Percentiles rank a stretch among this genome's conserved stretches.
Evolutionary conservation across 2,888 invertebrate genomes (phyloP).

Genomic region (Meloe dianella): DNA sequence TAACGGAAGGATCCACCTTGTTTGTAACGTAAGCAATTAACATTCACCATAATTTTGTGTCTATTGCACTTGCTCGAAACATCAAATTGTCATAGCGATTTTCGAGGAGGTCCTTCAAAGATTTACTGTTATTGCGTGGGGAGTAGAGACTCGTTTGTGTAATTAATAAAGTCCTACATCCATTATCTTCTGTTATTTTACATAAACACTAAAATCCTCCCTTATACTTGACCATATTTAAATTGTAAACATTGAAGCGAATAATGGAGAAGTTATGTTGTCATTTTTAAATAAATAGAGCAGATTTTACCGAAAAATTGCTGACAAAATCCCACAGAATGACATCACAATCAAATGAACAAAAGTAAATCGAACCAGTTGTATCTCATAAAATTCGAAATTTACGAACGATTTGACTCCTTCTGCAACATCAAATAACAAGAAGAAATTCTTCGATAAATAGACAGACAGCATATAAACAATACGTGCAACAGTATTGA

Average conservation of each 20-base stretch:
- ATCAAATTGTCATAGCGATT: constrained; percentile 16
- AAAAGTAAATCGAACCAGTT: background rate
- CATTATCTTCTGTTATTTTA: background rate
- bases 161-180: constrained; percentile 4
- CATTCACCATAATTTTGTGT: constrained; percentile 19
- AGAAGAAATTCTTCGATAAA: background rate
- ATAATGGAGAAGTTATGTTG: constrained; percentile 9
- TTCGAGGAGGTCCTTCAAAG: background rate
- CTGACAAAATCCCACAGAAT: background rate
- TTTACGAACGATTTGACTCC: background rate
- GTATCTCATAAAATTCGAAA: background rate
- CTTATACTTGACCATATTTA: background rate
- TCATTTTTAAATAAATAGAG: background rate
- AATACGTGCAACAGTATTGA: constrained; percentile 18
- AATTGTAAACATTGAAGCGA: background rate
- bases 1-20: constrained; percentile 6
- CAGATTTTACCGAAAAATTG: background rate
- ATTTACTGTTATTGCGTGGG: background rate
- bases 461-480: constrained; percentile 11
- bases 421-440: background rate
- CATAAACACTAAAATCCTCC: background rate
- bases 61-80: constrained; percentile 22
- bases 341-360: background rate
- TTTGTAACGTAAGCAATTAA: constrained; percentile 13
- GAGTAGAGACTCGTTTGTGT: background rate